phyloP scores from a whole-genome alignment of 2,797 vertebrate species.

The Brachyrhaphis roseni region DNA sequence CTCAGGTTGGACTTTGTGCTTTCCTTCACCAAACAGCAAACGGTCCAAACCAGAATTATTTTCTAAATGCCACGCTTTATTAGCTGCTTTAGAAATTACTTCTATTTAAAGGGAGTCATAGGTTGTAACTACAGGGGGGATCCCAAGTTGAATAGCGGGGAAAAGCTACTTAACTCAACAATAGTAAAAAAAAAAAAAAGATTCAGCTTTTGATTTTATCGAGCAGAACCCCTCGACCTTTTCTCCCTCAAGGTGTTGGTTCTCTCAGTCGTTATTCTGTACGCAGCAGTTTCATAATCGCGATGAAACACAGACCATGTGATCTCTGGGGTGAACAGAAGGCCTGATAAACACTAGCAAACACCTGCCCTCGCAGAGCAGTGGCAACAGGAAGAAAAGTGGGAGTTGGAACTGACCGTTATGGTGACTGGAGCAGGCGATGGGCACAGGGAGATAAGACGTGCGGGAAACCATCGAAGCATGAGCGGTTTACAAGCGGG shows the following conservation, averaged over 20 bases:
- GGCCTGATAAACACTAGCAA: background rate
- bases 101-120: conserved; percentile 47
- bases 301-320: conserved; percentile 25
- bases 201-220: conserved; percentile 62
- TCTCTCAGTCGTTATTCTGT: background rate
- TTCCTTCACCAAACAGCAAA: conserved; percentile 51
- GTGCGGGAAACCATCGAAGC: conserved; percentile 58
- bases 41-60: conserved; percentile 64
- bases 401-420: conserved; percentile 58
- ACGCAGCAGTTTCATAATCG: conserved; percentile 30
- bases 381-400: conserved; percentile 41
- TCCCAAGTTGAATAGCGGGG: conserved; percentile 28
- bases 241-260: background rate
- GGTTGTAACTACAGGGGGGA: conserved; percentile 47
- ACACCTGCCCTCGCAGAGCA: conserved; percentile 34
- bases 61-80: conserved; percentile 55
- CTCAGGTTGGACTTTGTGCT: conserved; percentile 64
- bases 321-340: conserved; percentile 53
- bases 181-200: background rate
- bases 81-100: conserved; percentile 61
- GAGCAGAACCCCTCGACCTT: background rate
- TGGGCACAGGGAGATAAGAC: conserved; percentile 73
- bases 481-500: conserved; percentile 76
- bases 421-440: conserved; percentile 65
- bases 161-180: conserved; percentile 44